Base-by-base conservation (phyloP, 2,113 vertebrate species). In the Panthera leo region DNA sequence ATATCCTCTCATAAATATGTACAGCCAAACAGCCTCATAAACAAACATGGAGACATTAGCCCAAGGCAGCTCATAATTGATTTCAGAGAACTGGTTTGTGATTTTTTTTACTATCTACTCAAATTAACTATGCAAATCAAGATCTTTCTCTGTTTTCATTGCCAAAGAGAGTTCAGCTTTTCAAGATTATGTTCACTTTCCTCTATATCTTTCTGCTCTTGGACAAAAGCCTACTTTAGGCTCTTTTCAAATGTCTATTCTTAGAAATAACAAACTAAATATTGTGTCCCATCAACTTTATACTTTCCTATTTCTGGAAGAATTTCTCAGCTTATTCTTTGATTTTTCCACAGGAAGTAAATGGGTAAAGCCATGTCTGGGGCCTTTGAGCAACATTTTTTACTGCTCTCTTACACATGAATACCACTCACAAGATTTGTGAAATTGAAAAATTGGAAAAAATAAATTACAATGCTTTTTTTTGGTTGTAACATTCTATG, bases 71-170 rank as follows among this genome's bases (percentile, higher is more conserved):
- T 89, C 65, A 51, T 70, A 91, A 76, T 51, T 92, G 78, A 94
- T 91, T 94, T 70, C 6, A 78, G 67, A 94, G 18, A 85, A 10
- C 5, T 31, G 31, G 8, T 84, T 70, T 91, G 71, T 63, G 34
- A 89, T 71, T 96, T 96, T 80, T 71, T 80, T 96, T 76, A 85
- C 29, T 85, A 29, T 85, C 65, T 94, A 31, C 39, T 88, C 14
- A 88, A 97, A 93, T 91, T 76, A 76, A 91, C 48, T 45, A 53
- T 42, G 42, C 19, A 93, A 76, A 91, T 58, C 73, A 82, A 95
- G 15, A 42, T 70, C 2, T 71, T 96, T 94, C 45, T 42, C 23
- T 19, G 36, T 76, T 13, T 95, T 58, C 45, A 82, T 58, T 82
- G 31, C 13, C 68, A 61, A 55, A 31, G n/a, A 83, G 53, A 68